Conservation (phyloP, 2,797 vertebrate genomes). For the Graptemys geographica region DNA sequence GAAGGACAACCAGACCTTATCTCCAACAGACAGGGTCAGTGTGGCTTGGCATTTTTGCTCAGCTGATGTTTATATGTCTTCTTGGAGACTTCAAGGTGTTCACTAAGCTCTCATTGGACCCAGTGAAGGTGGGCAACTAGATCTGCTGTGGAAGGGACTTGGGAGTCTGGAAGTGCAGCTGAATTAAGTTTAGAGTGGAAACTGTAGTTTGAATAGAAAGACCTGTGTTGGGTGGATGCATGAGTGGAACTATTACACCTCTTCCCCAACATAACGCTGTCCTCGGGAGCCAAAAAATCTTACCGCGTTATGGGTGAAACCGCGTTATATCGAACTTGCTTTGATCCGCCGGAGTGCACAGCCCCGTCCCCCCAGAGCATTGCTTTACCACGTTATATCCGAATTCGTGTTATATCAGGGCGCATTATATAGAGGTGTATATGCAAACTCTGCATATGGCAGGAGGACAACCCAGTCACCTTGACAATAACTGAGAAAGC, state of each 20-base stretch:
- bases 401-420: too few species aligned
- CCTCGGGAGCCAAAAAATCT: too few species aligned
- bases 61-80: background rate
- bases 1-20: background rate
- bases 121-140: background rate
- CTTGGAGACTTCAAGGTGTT: background rate
- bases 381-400: too few species aligned
- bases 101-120: background rate
- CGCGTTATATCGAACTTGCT: too few species aligned
- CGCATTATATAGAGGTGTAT: background rate
- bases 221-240: background rate
- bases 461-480: background rate
- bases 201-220: background rate
- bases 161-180: background rate
- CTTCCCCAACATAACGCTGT: too few species aligned
- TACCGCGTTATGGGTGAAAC: too few species aligned
- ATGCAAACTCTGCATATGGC: background rate
- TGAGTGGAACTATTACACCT: background rate
- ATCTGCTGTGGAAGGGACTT: background rate
- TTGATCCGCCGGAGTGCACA: too few species aligned
- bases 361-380: too few species aligned
- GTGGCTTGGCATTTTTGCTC: background rate
- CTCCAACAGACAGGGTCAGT: background rate
- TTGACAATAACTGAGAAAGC: background rate
- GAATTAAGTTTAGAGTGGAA: background rate